phyloP scores from a whole-genome alignment of 1,140 invertebrate species.

The Drosophila obscura region DNA sequence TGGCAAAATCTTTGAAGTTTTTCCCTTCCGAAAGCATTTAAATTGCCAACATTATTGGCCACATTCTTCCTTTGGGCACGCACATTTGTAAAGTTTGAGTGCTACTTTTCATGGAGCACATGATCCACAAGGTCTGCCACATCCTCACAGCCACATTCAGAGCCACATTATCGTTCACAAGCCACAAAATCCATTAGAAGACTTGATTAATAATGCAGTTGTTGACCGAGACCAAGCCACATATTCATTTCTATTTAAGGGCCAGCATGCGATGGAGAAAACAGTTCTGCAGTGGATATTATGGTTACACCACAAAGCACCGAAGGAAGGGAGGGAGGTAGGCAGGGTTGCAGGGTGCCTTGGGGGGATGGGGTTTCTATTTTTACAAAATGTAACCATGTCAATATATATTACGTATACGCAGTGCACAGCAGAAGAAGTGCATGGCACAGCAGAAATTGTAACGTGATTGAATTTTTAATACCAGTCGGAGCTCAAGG shows the following conservation, averaged over 20 bases:
- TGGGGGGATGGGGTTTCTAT: slow-evolving; percentile 21
- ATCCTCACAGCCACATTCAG: slow-evolving; percentile 15
- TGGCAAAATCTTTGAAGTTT: too few species aligned
- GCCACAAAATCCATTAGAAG: slow-evolving; percentile 56
- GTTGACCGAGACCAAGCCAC: slow-evolving; percentile 40
- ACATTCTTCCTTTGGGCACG: too few species aligned
- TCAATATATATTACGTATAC: slow-evolving; percentile 49
- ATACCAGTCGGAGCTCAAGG: slow-evolving; percentile 5
- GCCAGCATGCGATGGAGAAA: slow-evolving; percentile 17
- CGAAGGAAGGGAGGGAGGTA: not conserved
- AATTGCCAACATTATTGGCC: too few species aligned
- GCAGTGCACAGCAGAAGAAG: slow-evolving; percentile 4
- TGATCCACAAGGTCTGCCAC: slow-evolving; percentile 1
- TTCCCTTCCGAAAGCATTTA: too few species aligned
- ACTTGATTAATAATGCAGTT: slow-evolving; percentile 57
- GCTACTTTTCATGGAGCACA: not conserved
- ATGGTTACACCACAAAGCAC: not conserved
- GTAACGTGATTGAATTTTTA: slow-evolving; percentile 53
- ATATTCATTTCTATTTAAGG: slow-evolving; percentile 38
- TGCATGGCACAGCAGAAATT: slow-evolving; percentile 27
- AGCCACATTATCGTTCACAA: slow-evolving; percentile 41
- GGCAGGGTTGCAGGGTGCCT: not conserved
- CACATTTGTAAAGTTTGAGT: too few species aligned
- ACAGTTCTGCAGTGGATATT: slow-evolving; percentile 10
- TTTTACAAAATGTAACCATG: slow-evolving; percentile 50